These are phyloP conservation scores for Fulica atra DNA, from an alignment of 2,113 vertebrate species.

Conservation along the genomic window DNA sequence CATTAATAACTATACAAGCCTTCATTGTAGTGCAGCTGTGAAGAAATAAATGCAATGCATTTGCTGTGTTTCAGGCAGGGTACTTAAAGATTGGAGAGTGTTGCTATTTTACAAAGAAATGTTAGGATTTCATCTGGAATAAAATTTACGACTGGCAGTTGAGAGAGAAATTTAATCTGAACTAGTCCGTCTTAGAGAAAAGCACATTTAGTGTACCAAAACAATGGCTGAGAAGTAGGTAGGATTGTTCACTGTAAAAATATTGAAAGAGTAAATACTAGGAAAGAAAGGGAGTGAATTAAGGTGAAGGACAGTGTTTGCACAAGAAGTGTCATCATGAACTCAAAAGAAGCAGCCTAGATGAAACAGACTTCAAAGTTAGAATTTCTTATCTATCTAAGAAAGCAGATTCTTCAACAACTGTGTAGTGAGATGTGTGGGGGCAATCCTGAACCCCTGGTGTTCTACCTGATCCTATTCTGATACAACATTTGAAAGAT, in stretches of 20 bases:
- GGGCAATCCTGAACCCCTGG: rapidly evolving
- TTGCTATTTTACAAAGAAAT: background rate
- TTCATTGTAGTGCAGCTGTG: background rate
- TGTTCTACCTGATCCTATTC: background rate
- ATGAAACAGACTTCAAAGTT: background rate
- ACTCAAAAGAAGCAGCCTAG: background rate
- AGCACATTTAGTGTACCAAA: background rate
- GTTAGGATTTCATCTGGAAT: background rate
- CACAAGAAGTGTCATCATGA: background rate
- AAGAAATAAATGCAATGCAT: background rate
- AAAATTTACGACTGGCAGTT: rapidly evolving
- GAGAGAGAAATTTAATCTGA: background rate
- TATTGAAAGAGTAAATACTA: background rate
- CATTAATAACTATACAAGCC: background rate
- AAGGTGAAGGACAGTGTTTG: background rate
- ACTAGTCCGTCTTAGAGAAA: background rate
- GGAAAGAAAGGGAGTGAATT: background rate
- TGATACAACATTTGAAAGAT: background rate
- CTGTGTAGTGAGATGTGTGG: background rate
- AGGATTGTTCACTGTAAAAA: background rate
- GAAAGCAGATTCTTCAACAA: background rate
- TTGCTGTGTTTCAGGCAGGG: background rate
- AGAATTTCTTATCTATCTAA: background rate
- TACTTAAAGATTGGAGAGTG: background rate
- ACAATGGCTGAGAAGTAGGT: background rate